phyloP scores from a whole-genome alignment of 2,797 vertebrate genomes.

The Glossophaga mutica region DNA sequence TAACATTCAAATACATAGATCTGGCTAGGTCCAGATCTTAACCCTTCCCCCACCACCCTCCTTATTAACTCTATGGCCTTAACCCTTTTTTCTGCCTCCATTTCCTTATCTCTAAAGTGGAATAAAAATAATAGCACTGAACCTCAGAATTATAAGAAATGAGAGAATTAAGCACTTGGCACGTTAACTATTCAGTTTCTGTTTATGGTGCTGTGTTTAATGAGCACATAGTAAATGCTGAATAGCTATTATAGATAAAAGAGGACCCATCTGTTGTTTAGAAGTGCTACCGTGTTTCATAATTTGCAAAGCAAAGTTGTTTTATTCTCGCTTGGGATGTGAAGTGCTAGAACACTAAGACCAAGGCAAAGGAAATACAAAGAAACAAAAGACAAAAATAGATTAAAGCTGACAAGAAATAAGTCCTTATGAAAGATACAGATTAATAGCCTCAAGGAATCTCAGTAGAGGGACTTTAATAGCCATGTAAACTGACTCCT shows the following conservation, averaged over 20 bases:
- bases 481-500: background rate
- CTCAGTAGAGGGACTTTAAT: background rate
- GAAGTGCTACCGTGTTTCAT: background rate
- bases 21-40: background rate
- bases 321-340: background rate
- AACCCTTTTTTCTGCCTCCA: background rate
- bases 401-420: background rate
- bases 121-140: background rate
- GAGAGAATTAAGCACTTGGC: background rate
- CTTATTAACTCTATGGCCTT: background rate
- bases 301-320: background rate
- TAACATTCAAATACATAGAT: background rate
- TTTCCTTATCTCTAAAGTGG: background rate
- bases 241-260: background rate
- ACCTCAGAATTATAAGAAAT: background rate
- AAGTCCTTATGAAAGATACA: background rate
- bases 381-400: constrained; percentile 15
- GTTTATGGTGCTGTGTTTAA: background rate
- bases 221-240: background rate
- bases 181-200: background rate
- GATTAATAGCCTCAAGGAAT: background rate
- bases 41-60: fast-evolving
- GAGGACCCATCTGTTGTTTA: background rate
- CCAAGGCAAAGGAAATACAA: background rate
- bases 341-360: background rate